Evolutionary conservation across 2,888 invertebrate species (phyloP).

Genomic region (Cremastinae sp.): DNA sequence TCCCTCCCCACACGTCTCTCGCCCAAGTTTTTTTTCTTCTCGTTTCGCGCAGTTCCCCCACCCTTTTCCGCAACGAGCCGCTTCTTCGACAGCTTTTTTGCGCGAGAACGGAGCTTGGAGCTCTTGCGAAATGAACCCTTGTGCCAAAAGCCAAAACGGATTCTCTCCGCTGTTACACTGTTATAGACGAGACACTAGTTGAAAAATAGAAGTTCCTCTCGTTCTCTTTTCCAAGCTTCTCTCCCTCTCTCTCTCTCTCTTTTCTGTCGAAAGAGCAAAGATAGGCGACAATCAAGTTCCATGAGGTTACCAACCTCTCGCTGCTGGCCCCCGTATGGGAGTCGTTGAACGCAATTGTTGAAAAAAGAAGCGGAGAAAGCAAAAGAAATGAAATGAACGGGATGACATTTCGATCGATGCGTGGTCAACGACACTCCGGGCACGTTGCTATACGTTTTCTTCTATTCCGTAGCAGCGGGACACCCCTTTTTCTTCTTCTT

Average conservation of each 20-base stretch:
- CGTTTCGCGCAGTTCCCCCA: constrained; percentile 21
- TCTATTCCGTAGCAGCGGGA: neutral
- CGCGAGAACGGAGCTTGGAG: constrained; percentile 1
- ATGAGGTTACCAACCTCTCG: constrained; percentile 57
- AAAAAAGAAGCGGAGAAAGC: constrained; percentile 25
- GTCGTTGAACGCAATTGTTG: constrained; percentile 53
- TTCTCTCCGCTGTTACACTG: constrained; percentile 40
- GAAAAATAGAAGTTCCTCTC: constrained; percentile 54
- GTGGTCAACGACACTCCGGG: constrained; percentile 58
- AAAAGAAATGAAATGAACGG: constrained; percentile 35
- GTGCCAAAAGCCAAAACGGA: constrained; percentile 59
- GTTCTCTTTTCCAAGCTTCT: too few species aligned
- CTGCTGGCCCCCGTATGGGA: constrained; percentile 32
- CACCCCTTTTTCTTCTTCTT: constrained; percentile 15
- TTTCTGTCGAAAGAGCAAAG: constrained; percentile 59
- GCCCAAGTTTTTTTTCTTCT: constrained; percentile 18
- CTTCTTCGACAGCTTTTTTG: constrained; percentile 39
- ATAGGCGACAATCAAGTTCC: constrained; percentile 50
- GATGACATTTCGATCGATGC: constrained; percentile 56
- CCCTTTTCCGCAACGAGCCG: constrained; percentile 10
- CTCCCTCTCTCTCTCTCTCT: constrained; percentile 4
- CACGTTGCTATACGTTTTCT: constrained; percentile 34
- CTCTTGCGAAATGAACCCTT: constrained; percentile 60
- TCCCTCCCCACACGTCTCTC: constrained; percentile 13
- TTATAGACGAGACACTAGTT: constrained; percentile 46